A percentile compares a stretch with the other conserved stretches of the same genome.
phyloP scores from a whole-genome alignment of 2,888 invertebrate species.

The Amphiduros pacificus region DNA sequence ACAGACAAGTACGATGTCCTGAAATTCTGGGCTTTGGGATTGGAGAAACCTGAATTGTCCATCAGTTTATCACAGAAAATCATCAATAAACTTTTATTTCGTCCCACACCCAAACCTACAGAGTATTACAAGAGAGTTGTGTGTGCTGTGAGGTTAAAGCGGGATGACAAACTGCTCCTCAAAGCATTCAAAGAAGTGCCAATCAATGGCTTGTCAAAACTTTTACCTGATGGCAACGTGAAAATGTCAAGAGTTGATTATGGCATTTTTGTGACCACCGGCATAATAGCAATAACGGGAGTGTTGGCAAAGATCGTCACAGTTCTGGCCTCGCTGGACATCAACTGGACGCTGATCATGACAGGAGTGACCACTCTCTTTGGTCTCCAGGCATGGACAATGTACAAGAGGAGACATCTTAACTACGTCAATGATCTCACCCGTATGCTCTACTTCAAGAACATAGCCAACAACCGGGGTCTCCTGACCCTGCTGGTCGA shows the following conservation, averaged over 20 bases:
- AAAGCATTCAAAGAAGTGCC: conserved; percentile 58
- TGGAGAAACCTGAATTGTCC: conserved; percentile 34
- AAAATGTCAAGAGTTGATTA: conserved; percentile 45
- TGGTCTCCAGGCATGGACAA: conserved; percentile 39
- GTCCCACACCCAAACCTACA: conserved; percentile 24
- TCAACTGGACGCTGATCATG: conserved; percentile 45
- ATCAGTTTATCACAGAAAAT: conserved; percentile 31
- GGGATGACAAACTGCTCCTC: conserved; percentile 53
- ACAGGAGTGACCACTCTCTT: conserved; percentile 39
- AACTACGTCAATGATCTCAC: conserved; percentile 47
- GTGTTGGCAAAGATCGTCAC: conserved; percentile 48
- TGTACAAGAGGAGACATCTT: conserved; percentile 46
- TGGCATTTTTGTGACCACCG: conserved; percentile 37
- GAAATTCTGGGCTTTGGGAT: conserved; percentile 55
- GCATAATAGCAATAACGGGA: conserved; percentile 37
- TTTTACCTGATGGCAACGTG: conserved; percentile 52
- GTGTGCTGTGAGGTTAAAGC: conserved; percentile 52
- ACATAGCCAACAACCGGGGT: conserved; percentile 55
- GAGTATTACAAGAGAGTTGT: conserved; percentile 56
- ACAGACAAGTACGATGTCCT: conserved; percentile 51
- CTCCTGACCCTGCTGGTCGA: conserved; percentile 53
- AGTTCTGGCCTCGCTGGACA: conserved; percentile 36
- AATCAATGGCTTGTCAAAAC: conserved; percentile 46
- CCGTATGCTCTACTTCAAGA: conserved; percentile 53
- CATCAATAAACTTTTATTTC: conserved; percentile 15